A percentile compares a stretch with the other conserved stretches of the same genome.
Evolutionary conservation across 2,888 invertebrate species (phyloP).

Genomic region (Nycteola revayana): DNA sequence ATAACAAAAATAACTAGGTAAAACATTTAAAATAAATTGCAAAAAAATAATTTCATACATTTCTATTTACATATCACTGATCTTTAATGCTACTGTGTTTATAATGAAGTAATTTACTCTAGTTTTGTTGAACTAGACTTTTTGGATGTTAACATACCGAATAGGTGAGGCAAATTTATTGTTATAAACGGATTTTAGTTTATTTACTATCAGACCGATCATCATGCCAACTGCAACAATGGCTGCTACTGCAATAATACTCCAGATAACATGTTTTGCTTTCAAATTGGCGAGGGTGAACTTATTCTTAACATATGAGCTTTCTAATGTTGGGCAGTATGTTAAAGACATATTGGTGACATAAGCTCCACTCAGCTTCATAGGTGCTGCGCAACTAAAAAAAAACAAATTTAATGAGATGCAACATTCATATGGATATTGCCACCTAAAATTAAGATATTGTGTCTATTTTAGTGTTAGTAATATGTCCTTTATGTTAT

Average conservation of each 20-base stretch:
- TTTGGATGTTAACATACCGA: slow-evolving; percentile 57
- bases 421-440: no score
- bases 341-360: slow-evolving; percentile 65
- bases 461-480: no score
- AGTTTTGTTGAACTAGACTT: no score
- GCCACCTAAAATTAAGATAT: no score
- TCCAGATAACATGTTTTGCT: slow-evolving; percentile 71
- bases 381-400: slow-evolving; percentile 73
- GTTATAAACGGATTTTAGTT: slow-evolving; percentile 52
- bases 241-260: slow-evolving; percentile 65
- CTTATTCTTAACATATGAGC: slow-evolving; percentile 48
- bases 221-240: slow-evolving; percentile 64
- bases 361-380: slow-evolving; percentile 61
- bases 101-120: no score
- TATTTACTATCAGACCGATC: slow-evolving; percentile 61
- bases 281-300: slow-evolving; percentile 56
- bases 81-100: slow-evolving; percentile 14
- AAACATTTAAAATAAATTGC: slow-evolving; percentile 9
- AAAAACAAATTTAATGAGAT: slow-evolving; percentile 16
- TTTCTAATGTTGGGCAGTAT: slow-evolving; percentile 66
- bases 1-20: no score
- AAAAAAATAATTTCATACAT: slow-evolving; percentile 17
- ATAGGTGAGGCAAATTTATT: slow-evolving; percentile 38
- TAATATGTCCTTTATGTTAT: no score
- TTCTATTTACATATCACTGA: slow-evolving; percentile 36